These are phyloP conservation scores for Beris chalybata DNA, from an alignment of 2,888 invertebrate species.

Conservation along the genomic window DNA sequence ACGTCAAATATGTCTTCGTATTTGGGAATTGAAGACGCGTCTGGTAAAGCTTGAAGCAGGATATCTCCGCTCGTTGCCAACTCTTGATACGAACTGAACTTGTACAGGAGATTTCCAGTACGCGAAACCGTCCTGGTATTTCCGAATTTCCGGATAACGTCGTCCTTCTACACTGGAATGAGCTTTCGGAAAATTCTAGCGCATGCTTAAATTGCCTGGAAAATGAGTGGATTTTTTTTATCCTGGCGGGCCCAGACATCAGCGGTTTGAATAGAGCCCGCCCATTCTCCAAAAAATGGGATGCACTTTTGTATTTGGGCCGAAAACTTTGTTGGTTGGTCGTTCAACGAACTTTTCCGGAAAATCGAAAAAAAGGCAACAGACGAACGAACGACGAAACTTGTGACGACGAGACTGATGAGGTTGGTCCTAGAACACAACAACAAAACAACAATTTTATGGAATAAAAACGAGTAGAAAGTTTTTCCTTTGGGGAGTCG, in stretches of 20 bases:
- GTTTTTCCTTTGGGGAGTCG: slow-evolving; percentile 22
- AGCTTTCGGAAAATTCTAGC: slow-evolving; percentile 7
- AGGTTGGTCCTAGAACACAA: slow-evolving; percentile 31
- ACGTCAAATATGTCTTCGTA: too few relatives aligned
- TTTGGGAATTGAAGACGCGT: too few relatives aligned
- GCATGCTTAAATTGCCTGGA: slow-evolving; percentile 8
- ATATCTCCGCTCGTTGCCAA: too few relatives aligned
- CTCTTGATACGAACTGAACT: too few relatives aligned
- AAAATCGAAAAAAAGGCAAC: slow-evolving; percentile 12
- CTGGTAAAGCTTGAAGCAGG: too few relatives aligned
- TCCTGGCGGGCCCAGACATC: slow-evolving; percentile 1
- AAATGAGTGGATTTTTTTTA: too few relatives aligned
- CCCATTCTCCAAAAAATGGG: slow-evolving; percentile 39
- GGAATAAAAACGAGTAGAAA: slow-evolving; percentile 14
- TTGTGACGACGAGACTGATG: slow-evolving; percentile 37
- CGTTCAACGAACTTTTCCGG: slow-evolving; percentile 35
- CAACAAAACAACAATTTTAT: slow-evolving; percentile 22
- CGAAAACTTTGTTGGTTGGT: slow-evolving; percentile 35
- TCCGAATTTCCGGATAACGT: too few relatives aligned
- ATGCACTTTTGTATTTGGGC: slow-evolving; percentile 39
- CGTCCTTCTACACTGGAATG: too few relatives aligned
- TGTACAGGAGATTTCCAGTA: too few relatives aligned
- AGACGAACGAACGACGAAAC: slow-evolving; percentile 17
- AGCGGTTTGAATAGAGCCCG: slow-evolving; percentile 35
- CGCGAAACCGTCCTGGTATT: too few relatives aligned